phyloP scores from a whole-genome alignment of 2,797 vertebrate genomes.

The Gadopsis marmoratus region DNA sequence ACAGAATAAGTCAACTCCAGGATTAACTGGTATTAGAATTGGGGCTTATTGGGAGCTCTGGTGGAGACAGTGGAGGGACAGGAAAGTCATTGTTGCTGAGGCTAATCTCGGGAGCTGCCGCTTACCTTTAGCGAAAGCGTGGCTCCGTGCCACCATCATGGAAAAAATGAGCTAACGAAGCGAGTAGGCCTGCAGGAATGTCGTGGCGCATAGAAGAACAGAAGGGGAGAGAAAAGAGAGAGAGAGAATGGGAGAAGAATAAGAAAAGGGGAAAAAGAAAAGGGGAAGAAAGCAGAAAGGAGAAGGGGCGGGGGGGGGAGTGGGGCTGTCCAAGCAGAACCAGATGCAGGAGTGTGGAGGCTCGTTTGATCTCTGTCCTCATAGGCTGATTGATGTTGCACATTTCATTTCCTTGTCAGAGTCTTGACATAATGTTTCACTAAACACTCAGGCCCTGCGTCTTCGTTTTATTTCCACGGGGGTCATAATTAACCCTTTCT shows the following conservation, averaged over 20 bases:
- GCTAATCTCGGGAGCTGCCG: slow-evolving; percentile 68
- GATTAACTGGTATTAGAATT: slow-evolving; percentile 66
- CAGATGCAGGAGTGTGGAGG: slow-evolving; percentile 83
- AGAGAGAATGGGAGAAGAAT: slow-evolving; percentile 72
- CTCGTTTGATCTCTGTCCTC: slow-evolving; percentile 86
- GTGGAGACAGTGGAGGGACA: slow-evolving; percentile 69
- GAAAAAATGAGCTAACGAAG: slow-evolving; percentile 83
- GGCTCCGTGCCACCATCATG: slow-evolving; percentile 79
- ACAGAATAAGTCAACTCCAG: slow-evolving; percentile 58
- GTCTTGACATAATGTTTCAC: slow-evolving; percentile 87
- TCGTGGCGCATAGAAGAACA: slow-evolving; percentile 73
- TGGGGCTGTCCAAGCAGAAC: slow-evolving; percentile 83
- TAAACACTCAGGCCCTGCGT: slow-evolving; percentile 82
- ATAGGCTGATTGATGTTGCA: slow-evolving; percentile 86
- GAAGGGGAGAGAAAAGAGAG: slow-evolving; percentile 54
- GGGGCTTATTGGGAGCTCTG: slow-evolving; percentile 60
- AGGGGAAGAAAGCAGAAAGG: slow-evolving; percentile 73
- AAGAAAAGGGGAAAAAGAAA: slow-evolving; percentile 75
- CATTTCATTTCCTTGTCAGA: slow-evolving; percentile 86
- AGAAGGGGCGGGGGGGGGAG: slow-evolving; percentile 49
- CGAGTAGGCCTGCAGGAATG: slow-evolving; percentile 80
- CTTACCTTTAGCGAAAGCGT: slow-evolving; percentile 73
- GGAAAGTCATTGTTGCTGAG: slow-evolving; percentile 72
- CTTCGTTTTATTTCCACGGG: slow-evolving; percentile 75
- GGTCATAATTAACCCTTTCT: slow-evolving; percentile 80